Evolutionary conservation across 2,797 vertebrate species (phyloP), one percentile per base, ranked within the genome.

Genomic region (Pipistrellus pipistrellus): DNA sequence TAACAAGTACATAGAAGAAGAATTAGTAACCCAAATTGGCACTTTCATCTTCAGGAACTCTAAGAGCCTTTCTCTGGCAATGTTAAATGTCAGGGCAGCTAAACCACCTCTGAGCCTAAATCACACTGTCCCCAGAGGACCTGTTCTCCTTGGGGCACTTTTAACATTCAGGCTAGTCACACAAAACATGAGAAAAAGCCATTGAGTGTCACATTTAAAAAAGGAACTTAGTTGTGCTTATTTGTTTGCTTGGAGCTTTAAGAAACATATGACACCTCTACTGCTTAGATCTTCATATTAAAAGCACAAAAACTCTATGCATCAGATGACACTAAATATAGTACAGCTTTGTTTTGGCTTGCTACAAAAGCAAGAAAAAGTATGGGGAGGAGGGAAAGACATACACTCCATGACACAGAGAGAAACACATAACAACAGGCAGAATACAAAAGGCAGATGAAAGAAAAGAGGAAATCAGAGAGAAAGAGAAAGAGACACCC

Each of bases 1-100:
- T 90, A 93, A 92, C 48, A 94, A 94, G 44, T 46, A 38, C 27
- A 92, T 44, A 41, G 41, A 55, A 72, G 44, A 48, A 46, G 76
- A 92, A 75, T 92, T 84, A 68, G 68, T 48, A 91, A 55, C 11
- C 32, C 12, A 80, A 92, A 91, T 68, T 27, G n/a, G 25, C 23
- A 46, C 25, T 88, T 88, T 72, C 2, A 14, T 69, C 69, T 73
- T 77, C 10, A 35, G 14, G 11, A 85, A 27, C 30, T 85, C n/a
- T 20, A 30, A 62, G 38, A 84, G 41, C 30, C 38, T 85, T 71
- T 84, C 35, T 77, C 41, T 1, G 11, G 25, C n/a, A 30, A 1
- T 86, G n/a, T 57, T 23, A 55, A 76, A 93, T 75, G 68, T 78
- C 8, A 68, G n/a, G 21, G 48, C 8, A 51, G 48, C 30, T 71